Conservation (phyloP, 2,888 invertebrate species). For the Arrhopalites spinosus region DNA sequence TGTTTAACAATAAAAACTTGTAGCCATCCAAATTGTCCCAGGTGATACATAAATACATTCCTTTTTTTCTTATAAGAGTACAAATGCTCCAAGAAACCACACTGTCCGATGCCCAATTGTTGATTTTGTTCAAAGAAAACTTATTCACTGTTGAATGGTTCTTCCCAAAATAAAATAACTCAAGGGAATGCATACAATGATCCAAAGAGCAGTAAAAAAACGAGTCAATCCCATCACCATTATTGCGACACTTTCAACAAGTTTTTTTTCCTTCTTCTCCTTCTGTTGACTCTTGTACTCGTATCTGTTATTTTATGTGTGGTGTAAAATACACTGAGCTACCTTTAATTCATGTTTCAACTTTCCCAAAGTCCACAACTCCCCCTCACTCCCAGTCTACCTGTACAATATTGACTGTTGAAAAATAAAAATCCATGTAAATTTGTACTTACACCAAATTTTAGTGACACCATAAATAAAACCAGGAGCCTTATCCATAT, state of each 20-base stretch:
- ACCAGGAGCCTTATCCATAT: neutral
- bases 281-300: too few species aligned
- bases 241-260: too few species aligned
- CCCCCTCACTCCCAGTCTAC: neutral
- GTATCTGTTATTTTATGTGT: too few species aligned
- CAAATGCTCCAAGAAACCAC: slow-evolving; percentile 20
- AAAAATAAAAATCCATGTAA: neutral
- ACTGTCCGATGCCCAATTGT: slow-evolving; percentile 31
- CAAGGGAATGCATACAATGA: neutral
- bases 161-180: neutral
- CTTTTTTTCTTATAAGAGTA: slow-evolving; percentile 7
- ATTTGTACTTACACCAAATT: too few species aligned
- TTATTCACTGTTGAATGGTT: slow-evolving; percentile 12
- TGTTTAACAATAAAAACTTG: too few species aligned
- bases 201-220: neutral
- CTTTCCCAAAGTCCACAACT: too few species aligned
- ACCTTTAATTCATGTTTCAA: too few species aligned
- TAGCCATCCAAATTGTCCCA: neutral
- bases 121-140: neutral
- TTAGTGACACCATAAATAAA: neutral
- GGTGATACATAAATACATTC: neutral
- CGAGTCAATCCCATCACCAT: too few species aligned
- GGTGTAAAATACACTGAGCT: too few species aligned
- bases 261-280: too few species aligned
- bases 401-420: neutral